These are phyloP conservation scores for Heliopora coerulea DNA, from an alignment of 92 coral and sea anemone species.

Conservation along the genomic window DNA sequence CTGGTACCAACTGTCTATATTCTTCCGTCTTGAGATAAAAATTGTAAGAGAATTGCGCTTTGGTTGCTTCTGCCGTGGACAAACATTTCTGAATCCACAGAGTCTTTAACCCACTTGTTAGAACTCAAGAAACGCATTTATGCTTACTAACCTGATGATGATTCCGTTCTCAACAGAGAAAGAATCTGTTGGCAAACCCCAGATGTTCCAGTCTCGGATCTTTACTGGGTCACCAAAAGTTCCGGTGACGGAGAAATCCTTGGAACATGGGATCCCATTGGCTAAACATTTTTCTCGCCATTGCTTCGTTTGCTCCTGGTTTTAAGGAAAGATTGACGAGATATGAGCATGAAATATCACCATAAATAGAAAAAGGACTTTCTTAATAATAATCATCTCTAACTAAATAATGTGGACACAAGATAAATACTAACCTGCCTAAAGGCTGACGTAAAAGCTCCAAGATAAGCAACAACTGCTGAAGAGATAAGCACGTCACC, in stretches of 20 bases:
- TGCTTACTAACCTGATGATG: constrained; percentile 76
- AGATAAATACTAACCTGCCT: constrained; percentile 63
- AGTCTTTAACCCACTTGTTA: too few relatives aligned
- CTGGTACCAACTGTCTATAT: too few relatives aligned
- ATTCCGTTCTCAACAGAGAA: constrained; percentile 99
- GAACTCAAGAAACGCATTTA: too few relatives aligned
- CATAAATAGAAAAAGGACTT: not conserved
- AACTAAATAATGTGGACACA: too few relatives aligned
- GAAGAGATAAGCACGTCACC: constrained; percentile 96
- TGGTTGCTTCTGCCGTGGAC: too few relatives aligned
- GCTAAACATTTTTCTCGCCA: constrained; percentile 74
- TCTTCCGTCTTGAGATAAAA: too few relatives aligned
- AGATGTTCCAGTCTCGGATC: constrained; percentile 98
- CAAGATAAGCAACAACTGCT: constrained; percentile 92
- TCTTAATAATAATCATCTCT: too few relatives aligned
- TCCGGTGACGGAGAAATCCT: constrained; percentile 91
- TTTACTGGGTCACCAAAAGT: constrained; percentile 95
- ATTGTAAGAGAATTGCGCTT: too few relatives aligned
- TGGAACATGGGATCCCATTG: constrained; percentile 84
- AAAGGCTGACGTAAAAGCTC: constrained; percentile 95
- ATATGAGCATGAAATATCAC: not conserved
- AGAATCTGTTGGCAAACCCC: constrained; percentile 96
- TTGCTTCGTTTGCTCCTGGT: constrained; percentile 72
- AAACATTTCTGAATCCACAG: too few relatives aligned
- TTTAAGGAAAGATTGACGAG: too few relatives aligned